Base-by-base conservation (phyloP, 2,888 invertebrate species). In the Metallyticus violacea region DNA sequence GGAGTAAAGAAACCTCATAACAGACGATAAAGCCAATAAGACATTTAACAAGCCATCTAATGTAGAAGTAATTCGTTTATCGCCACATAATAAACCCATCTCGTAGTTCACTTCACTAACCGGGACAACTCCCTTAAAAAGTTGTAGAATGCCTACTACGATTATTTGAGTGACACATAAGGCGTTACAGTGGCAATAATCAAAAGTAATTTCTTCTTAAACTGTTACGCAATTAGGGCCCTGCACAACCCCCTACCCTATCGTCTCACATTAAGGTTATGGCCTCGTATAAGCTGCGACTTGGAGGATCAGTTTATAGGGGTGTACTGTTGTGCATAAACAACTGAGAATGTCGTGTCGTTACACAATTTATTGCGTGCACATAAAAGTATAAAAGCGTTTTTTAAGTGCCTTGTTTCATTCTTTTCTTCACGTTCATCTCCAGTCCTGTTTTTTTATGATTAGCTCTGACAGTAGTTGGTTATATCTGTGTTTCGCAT, bases 291-390 rank as follows among this genome's bases (percentile, higher is more conserved):
- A 81, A 76, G 82, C 26, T 27, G 76, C 62, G 82, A 62, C 40
- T 62, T 62, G 30, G 26, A 26, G 28, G 81, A 40, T 81, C 40
- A 7, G 30, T 81, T 81, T 81, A 81, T 30, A 40, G 81, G 30
- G 30, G 28, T 81, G 30, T 81, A 81, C 81, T 40, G 81, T 81
- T 81, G 30, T 81, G 81, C n/a, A 81, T 81, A 81, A 30, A 81
- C 81, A 80, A 22, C 40, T 62, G 15, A 25, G 30, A 7, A 27
- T 76, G 29, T 15, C 29, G 26, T 82, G 82, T 82, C 82, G 82
- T 82, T 82, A 82, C 25, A 26, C 82, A 40, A 82, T 82, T 82
- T 82, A 82, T 82, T 82, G 76, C 82, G 76, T 26, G 76, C 25
- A 76, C 82, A 40, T 82, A 82, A 82, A 82, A 82, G 25, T 76